These are phyloP conservation scores for Nephrocerus scutellatus DNA, from an alignment of 2,888 invertebrate species.

Conservation along the genomic window DNA sequence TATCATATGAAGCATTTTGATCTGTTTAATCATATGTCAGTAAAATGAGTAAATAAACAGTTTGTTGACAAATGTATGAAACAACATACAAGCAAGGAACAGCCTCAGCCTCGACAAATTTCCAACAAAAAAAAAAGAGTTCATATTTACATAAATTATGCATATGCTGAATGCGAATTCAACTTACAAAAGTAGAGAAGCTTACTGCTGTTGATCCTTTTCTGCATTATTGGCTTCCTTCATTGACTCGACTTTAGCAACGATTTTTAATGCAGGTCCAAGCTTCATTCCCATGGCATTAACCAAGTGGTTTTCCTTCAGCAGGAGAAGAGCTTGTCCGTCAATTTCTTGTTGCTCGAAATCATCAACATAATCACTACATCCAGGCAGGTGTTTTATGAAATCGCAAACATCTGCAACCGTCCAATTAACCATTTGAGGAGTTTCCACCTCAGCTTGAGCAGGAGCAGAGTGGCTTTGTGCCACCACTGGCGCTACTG, in stretches of 20 bases:
- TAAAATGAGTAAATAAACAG: too few relatives aligned
- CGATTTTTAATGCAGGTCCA: slow-evolving; percentile 92
- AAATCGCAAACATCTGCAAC: slow-evolving; percentile 85
- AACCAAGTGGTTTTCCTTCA: slow-evolving; percentile 91
- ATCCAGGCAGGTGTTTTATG: slow-evolving; percentile 81
- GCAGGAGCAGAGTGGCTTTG: slow-evolving; percentile 8
- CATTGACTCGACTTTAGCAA: slow-evolving; percentile 82
- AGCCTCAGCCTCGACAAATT: too few relatives aligned
- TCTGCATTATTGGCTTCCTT: slow-evolving; percentile 34
- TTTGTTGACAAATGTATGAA: too few relatives aligned
- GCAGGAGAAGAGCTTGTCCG: slow-evolving; percentile 84
- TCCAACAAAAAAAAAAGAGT: too few relatives aligned
- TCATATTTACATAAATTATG: too few relatives aligned
- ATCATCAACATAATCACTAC: slow-evolving; percentile 87
- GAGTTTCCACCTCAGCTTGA: slow-evolving; percentile 30
- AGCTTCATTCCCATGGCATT: slow-evolving; percentile 92
- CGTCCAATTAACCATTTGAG: slow-evolving; percentile 50
- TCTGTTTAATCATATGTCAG: too few relatives aligned
- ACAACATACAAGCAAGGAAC: too few relatives aligned
- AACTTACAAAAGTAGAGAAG: not conserved
- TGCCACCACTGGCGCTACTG: slow-evolving; percentile 9
- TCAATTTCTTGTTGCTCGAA: slow-evolving; percentile 94
- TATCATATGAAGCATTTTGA: too few relatives aligned
- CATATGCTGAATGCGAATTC: too few relatives aligned
- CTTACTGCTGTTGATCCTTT: slow-evolving; percentile 18